Evolutionary conservation across 2,113 vertebrate genomes (phyloP), one percentile per base, ranked within the genome.

Genomic region (Heterochromis multidens): DNA sequence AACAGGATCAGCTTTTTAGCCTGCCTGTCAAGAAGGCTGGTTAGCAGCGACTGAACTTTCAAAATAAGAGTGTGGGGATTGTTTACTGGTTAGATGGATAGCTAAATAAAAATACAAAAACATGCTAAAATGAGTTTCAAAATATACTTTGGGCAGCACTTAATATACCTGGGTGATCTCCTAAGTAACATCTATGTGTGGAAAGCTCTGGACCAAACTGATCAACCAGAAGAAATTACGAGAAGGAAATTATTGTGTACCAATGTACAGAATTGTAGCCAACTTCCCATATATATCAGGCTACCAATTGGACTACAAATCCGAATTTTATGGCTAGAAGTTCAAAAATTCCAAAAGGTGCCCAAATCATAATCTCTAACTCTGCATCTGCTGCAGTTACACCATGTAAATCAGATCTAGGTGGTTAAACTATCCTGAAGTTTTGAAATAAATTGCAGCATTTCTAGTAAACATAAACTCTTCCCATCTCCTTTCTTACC

Each of bases 401-500:
- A 40, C 11, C 10, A 12, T 40, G 37, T 40, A 40, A 40, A 40
- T 40, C 37, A 40, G 3, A 40, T 40, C 37, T 9, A 2, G 2
- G 14, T 46, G 14, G 12, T 43, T 43, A 43, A 43, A 43, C 12
- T 49, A 16, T 49, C 6, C 49, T 52, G 17, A 52, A 6, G 19
- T 54, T 21, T 4, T n/a, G 19, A 54, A 54, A 54, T n/a, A 17
- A n/a, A 7, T 3, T 10, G 8, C 1, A 54, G 52, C 52, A 54
- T n/a, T n/a, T 54, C 19, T 54, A 21, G 8, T 21, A 54, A 27
- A 27, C 13, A 35, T 33, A 17, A 70, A 70, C 3, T 46, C 40
- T 29, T 70, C 2, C 14, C n/a, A 29, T 21, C 8, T 35, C 3
- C 7, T 43, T 2, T 83, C 89, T 96, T 89, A 97, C 96, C 96